Evolutionary conservation across 2,888 invertebrate genomes (phyloP), one percentile per base, ranked within the genome.

Genomic region (Sarcophaga caerulescens): DNA sequence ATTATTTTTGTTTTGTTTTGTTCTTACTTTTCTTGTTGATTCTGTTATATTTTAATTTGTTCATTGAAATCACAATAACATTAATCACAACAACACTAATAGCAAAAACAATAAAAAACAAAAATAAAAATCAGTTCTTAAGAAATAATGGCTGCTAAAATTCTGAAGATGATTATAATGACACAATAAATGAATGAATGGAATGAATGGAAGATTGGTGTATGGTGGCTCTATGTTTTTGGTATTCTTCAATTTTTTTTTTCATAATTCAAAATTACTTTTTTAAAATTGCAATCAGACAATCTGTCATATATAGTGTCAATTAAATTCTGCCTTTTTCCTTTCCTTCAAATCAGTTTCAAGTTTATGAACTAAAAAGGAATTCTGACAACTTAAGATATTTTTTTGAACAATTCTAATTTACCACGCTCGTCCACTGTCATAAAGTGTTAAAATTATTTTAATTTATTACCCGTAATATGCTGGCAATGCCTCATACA

Each of bases 31-130:
- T 66, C 52, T 79, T 65, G 52, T 79, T 79, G 44, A 57, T 45
- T 79, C 63, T 75, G 5, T 35, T 66, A 52, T 65, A 76, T 76
- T 59, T 25, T 66, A 76, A 59, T 57, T 76, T 68, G 21, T 35
- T 68, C 44, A 76, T 44, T 59, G 45, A 76, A 76, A 76, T 66
- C 35, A 66, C 19, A 35, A 60, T 60, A 73, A 45, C 4, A 35
- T 10, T 35, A 35, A 35, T 10, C 8, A 35, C 35, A 35, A 35
- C 35, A 35, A 35, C 35, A 35, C 35, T 35, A 35, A 35, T 35
- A 35, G 35, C 8, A 35, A 35, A 35, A 35, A 35, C 35, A 35
- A 35, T 35, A 35, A 35, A 35, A 35, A 71, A 25, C 35, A 65
- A 60, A 35, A 19, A 11, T n/a, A 4, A 70, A 57, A 57, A 35